Evolutionary conservation across 53 echinoderm and acorn worm genomes (phyloP).

Genomic region (Astropecten irregularis): DNA sequence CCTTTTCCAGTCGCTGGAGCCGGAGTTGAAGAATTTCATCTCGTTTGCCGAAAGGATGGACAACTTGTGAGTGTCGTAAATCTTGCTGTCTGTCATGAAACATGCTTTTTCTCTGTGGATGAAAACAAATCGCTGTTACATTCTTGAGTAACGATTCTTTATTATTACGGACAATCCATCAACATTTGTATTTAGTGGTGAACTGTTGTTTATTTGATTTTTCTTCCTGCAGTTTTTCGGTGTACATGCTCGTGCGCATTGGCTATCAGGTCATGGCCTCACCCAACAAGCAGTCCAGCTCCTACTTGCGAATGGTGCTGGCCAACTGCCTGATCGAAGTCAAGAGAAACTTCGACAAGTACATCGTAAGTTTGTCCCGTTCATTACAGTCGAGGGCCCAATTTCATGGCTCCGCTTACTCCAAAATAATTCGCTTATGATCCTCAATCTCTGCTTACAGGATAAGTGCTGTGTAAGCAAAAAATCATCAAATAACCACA

Average conservation of each 20-base stretch:
- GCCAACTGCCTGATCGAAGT: conserved; percentile 96
- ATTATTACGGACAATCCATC: too few species aligned
- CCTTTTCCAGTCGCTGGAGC: conserved; percentile 80
- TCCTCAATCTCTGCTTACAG: too few species aligned
- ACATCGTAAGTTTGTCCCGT: conserved; percentile 79
- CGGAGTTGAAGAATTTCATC: conserved; percentile 85
- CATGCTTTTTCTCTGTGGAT: too few species aligned
- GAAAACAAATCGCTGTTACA: too few species aligned
- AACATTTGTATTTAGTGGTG: too few species aligned
- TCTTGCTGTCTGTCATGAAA: too few species aligned
- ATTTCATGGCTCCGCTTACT: too few species aligned
- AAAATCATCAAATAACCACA: too few species aligned
- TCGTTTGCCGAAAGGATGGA: conserved; percentile 90
- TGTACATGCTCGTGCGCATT: conserved; percentile 97
- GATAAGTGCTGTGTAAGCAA: too few species aligned
- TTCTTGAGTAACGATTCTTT: too few species aligned
- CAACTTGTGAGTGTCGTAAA: conserved; percentile 85
- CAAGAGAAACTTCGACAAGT: conserved; percentile 95
- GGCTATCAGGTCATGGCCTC: conserved; percentile 85
- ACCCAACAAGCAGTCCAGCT: conserved; percentile 73
- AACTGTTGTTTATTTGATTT: too few species aligned
- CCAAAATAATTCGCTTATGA: too few species aligned
- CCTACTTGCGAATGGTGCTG: conserved; percentile 88
- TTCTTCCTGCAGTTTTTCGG: conserved; percentile 86
- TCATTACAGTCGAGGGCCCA: not conserved